phyloP scores from a whole-genome alignment of 2,113 vertebrate genomes.

The Ornithorhynchus anatinus region DNA sequence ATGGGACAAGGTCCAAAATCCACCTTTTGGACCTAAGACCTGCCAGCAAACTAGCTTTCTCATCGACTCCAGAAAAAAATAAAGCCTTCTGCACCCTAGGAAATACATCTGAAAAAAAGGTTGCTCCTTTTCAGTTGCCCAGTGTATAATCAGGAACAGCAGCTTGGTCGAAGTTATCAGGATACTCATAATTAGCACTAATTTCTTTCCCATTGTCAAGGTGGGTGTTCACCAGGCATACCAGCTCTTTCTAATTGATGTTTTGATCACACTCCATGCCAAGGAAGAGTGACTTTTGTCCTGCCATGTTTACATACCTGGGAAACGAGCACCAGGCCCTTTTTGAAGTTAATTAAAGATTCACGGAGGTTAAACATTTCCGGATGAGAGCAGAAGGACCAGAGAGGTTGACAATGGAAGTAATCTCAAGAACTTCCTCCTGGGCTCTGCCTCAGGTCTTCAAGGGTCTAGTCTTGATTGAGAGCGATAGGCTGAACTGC shows the following conservation, averaged over 20 bases:
- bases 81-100: too few relatives aligned
- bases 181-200: slow-evolving; percentile 32
- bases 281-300: slow-evolving; percentile 54
- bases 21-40: too few relatives aligned
- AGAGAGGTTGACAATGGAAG: slow-evolving; percentile 38
- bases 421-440: slow-evolving; percentile 56
- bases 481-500: slow-evolving; percentile 16
- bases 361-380: slow-evolving; percentile 47
- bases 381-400: slow-evolving; percentile 41
- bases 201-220: slow-evolving; percentile 50
- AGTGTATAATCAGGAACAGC: slow-evolving; percentile 4
- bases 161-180: not conserved
- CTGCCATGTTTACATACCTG: slow-evolving; percentile 53
- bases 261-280: slow-evolving; percentile 53
- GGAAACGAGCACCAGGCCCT: slow-evolving; percentile 36
- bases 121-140: not conserved
- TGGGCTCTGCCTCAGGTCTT: slow-evolving; percentile 59
- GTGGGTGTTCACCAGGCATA: slow-evolving; percentile 52
- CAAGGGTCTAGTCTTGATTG: slow-evolving; percentile 26
- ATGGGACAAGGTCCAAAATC: too few relatives aligned
- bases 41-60: too few relatives aligned
- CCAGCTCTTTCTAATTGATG: slow-evolving; percentile 53
- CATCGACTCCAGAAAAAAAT: too few relatives aligned
- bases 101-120: too few relatives aligned
- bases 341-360: slow-evolving; percentile 70